Percentiles rank a stretch among this genome's conserved stretches.
phyloP scores from a whole-genome alignment of 1,140 invertebrate species.

The Zeugodacus cucurbitae region DNA sequence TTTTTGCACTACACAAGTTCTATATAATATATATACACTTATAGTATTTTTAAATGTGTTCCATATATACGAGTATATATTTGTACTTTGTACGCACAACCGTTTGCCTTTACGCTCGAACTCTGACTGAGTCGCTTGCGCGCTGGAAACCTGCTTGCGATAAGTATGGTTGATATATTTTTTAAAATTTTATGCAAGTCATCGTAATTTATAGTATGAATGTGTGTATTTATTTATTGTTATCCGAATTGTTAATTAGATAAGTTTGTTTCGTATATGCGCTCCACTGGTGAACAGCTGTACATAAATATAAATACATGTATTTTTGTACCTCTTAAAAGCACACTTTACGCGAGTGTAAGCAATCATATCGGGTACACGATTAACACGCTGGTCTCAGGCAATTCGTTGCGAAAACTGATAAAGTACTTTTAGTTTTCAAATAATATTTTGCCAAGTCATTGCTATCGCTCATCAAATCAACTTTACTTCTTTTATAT shows the following conservation, averaged over 20 bases:
- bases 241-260: not conserved
- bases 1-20: not conserved
- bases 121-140: not conserved
- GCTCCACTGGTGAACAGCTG: not conserved
- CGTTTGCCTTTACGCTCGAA: not conserved
- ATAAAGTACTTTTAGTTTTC: not conserved
- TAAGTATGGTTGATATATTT: not conserved
- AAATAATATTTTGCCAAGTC: not conserved
- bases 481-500: not conserved
- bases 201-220: not conserved
- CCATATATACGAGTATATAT: not conserved
- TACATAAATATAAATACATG: not conserved
- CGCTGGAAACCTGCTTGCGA: not conserved
- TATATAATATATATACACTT: not conserved
- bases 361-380: not conserved
- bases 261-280: not conserved
- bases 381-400: not conserved
- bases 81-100: not conserved
- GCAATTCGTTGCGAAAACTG: too few species aligned
- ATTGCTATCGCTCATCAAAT: not conserved
- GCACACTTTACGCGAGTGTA: not conserved
- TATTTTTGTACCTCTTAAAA: not conserved
- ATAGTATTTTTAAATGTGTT: too few species aligned
- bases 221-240: not conserved
- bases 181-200: slow-evolving; percentile 14